Base-by-base conservation (phyloP, 2,888 invertebrate genomes). In the Myathropa florea region DNA sequence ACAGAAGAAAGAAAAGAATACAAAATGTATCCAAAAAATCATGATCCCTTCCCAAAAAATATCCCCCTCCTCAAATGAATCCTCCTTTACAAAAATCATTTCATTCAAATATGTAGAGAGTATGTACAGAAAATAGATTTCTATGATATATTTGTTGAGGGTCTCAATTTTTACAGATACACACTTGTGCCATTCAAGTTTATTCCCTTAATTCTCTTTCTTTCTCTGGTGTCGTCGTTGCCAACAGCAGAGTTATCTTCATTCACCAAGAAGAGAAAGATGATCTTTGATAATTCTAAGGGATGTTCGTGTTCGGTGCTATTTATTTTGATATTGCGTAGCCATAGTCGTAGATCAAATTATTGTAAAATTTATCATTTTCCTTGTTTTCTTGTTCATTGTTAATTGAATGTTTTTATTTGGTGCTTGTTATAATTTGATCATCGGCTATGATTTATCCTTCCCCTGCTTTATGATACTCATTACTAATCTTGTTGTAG, bases 91-190 rank as follows among this genome's bases (percentile, higher is more conserved):
- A 67, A 73, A 67, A 72, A 26, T 76, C 81, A 85, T 85, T 76
- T 64, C 60, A 81, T 84, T 55, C 26, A 75, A 23, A 59, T 46
- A 70, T 46, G 30, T 21, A 72, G 53, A 70, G 24, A 57, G 36
- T 30, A 39, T 26, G 46, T 24, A 75, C 33, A 59, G 68, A 79
- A 53, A 59, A 60, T 61, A 46, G 46, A 65, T 39, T 65, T 26
- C 67, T 53, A 24, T 57, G 12, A 24, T 57, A 57, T 30, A 77
- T 85, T 78, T 86, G 65, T 86, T 78, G 78, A 86, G 75, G 86
- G 72, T 86, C 83, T 86, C 75, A 71, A 68, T 75, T 77, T 85
- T 86, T 78, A 73, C 86, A 86, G 83, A 86, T 86, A 70, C 83
- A 83, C 73, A 86, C 75, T 67, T 82, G 82, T 70, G 70, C 70